Base-by-base conservation (phyloP, 1,140 invertebrate species). In the Diprion similis region DNA sequence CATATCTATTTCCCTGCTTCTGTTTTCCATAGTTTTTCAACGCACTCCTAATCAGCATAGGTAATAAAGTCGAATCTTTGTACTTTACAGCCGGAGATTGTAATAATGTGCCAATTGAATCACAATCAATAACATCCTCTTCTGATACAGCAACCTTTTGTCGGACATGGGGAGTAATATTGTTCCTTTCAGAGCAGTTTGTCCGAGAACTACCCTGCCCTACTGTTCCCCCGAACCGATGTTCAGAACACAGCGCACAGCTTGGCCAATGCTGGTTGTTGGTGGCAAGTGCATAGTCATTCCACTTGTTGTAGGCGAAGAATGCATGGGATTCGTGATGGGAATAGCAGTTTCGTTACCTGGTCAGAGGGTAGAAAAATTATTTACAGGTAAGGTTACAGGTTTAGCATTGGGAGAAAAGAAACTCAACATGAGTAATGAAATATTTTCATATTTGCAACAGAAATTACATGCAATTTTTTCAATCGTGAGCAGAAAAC, bases 61-160 rank as follows among this genome's bases (percentile, higher is more conserved):
- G 48, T 15, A 51, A 51, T 51, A 51, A 51, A 51, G 48, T 51
- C 48, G 48, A 51, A 51, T 51, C 48, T 51, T 51, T 51, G 48
- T 51, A 51, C 48, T 51, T 51, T 51, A 51, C 48, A 15, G 48
- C 48, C 15, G 48, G 48, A 51, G 48, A 51, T 51, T 51, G 10
- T 51, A 51, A 51, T 51, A 51, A 51, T 51, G 10, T 51, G 15
- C 48, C 48, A 51, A 51, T 10, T 51, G 48, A 51, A 15, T 51
- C 1, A 51, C 48, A 51, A 15, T 51, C 48, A 51, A 10, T 51
- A 51, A 51, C 1, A 51, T 51, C 48, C 10, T 51, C 48, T 51
- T 51, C 48, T 51, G 48, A 51, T 51, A 51, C 48, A 51, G 48
- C 48, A 51, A 51, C 48, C 48, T 51, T 15, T 51, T 10, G 15